Conservation (phyloP, 2,113 vertebrate species). For the Scophthalmus maximus region DNA sequence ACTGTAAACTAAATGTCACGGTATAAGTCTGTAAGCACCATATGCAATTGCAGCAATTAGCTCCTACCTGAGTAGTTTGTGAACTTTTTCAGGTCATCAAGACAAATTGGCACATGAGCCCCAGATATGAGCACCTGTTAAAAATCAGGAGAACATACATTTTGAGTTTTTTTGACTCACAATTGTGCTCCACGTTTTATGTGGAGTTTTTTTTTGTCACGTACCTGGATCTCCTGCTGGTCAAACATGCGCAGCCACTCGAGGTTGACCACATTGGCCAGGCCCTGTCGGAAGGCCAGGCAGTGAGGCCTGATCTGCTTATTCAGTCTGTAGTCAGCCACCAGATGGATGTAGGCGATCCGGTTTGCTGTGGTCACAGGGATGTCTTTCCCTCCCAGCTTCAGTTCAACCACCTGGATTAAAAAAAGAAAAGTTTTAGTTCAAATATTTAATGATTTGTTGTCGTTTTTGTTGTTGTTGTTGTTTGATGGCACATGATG, state of each 20-base stretch:
- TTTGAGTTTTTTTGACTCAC: background rate
- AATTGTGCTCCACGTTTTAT: background rate
- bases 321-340: conserved; percentile 95
- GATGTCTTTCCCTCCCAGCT: conserved; percentile 93
- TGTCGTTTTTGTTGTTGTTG: background rate
- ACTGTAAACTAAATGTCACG: too few relatives aligned
- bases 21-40: background rate
- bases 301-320: conserved; percentile 96
- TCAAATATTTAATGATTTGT: background rate
- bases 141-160: background rate
- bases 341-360: conserved; percentile 95
- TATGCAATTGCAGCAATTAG: background rate
- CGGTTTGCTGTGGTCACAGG: conserved; percentile 95
- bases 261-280: conserved; percentile 95
- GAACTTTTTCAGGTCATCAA: conserved; percentile 97
- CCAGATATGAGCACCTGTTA: conserved; percentile 95
- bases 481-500: too few relatives aligned
- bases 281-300: conserved; percentile 95
- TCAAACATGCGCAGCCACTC: conserved; percentile 99
- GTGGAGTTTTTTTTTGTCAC: background rate
- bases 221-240: conserved; percentile 98
- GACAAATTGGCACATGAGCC: conserved; percentile 94
- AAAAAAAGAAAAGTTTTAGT: background rate
- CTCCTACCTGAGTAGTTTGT: conserved; percentile 95
- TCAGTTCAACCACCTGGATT: conserved; percentile 93